Base-by-base conservation (phyloP, 2,113 vertebrate species). In the Macaca nemestrina region DNA sequence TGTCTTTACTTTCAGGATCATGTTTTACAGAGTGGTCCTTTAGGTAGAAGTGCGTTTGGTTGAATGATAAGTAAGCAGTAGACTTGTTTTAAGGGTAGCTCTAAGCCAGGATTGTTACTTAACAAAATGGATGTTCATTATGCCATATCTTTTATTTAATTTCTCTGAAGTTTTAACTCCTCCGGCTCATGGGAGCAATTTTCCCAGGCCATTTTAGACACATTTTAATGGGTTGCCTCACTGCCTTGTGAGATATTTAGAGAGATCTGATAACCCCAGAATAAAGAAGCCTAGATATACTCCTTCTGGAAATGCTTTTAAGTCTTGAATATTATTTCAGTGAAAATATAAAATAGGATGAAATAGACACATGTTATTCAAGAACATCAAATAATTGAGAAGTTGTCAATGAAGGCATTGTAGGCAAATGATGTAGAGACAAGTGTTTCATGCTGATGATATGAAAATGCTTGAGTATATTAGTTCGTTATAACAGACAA, bases 401-500 rank as follows among this genome's bases (percentile, higher is more conserved):
- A 17, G 81, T 90, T 95, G 11, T 75, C 93, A 52, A 68, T 95
- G 6, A 96, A 94, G 13, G 90, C 73, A 81, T n/a, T 67, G 7
- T 75, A 85, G 75, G 59, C 83, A 90, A 40, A 82, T 88, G 52
- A 64, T 59, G 91, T 82, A 70, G 55, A 85, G 88, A 88, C 48
- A 81, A 94, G 8, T 94, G 16, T 73, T 82, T 93, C 35, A 67
- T 96, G 27, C 22, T 92, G 32, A 86, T 90, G 73, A 87, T 93
- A 59, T 67, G 50, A 93, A 97, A 97, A 91, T 75, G 7, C 13
- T 48, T 50, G 27, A 93, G 38, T 61, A 72, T 87, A 70, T 96
- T 93, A 93, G 57, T 93, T 94, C 86, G 27, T 96, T 91, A 52
- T 85, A 59, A 91, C 88, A 90, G 90, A 80, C 64, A 83, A 22